A percentile compares a stretch with the other conserved stretches of the same genome.
These are phyloP conservation scores for Siniperca knerii DNA, from an alignment of 2,113 vertebrate species.

Conservation along the genomic window DNA sequence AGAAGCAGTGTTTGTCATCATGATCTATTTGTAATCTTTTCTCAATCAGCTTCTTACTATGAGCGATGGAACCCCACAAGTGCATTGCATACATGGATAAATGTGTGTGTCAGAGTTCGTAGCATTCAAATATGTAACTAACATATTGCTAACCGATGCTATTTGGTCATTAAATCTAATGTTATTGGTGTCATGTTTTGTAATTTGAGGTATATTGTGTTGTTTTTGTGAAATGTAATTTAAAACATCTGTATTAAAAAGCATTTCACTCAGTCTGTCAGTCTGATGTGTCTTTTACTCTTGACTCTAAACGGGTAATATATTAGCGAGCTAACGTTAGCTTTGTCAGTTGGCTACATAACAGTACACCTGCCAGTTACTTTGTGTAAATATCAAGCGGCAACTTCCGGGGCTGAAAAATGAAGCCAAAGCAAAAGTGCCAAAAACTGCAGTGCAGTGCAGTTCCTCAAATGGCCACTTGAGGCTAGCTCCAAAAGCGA, in stretches of 20 bases:
- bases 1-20: slow-evolving; percentile 14
- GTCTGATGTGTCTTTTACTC: background rate
- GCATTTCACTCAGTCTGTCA: background rate
- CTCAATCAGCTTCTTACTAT: background rate
- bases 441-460: no score
- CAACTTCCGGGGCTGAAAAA: no score
- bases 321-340: background rate
- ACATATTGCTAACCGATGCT: background rate
- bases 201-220: background rate
- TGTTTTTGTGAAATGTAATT: background rate
- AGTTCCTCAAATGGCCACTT: no score
- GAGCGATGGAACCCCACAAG: background rate
- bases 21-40: background rate
- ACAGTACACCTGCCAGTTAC: background rate
- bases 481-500: no score
- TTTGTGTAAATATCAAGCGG: background rate
- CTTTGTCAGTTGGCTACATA: background rate
- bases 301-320: background rate
- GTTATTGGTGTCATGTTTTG: background rate
- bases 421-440: no score
- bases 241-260: background rate
- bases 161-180: background rate
- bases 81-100: background rate
- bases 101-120: background rate
- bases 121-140: background rate